Percentiles rank a stretch among this genome's conserved stretches.
Conservation (phyloP, 64 coral and sea anemone species). For the Stichodactyla helianthus region DNA sequence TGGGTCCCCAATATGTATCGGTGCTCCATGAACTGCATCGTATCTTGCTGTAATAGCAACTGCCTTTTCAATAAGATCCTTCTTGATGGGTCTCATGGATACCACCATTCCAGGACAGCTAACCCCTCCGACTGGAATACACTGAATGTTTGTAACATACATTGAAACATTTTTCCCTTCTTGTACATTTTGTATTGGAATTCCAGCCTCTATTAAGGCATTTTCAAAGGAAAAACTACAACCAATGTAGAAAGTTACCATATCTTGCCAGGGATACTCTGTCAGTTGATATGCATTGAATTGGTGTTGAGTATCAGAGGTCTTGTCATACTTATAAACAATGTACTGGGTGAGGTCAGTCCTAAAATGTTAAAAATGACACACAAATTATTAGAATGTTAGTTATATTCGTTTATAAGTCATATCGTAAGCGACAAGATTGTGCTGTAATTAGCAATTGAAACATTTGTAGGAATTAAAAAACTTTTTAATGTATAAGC, state of each 20-base stretch:
- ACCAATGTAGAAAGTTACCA: slow-evolving; percentile 77
- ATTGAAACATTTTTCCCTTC: slow-evolving; percentile 35
- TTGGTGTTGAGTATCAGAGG: background rate
- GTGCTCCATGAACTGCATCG: slow-evolving; percentile 54
- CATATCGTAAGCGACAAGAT: no score
- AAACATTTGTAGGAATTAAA: no score
- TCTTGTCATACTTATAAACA: background rate
- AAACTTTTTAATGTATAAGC: no score
- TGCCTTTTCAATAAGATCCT: slow-evolving; percentile 41
- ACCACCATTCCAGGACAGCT: slow-evolving; percentile 43
- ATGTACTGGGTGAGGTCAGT: slow-evolving; percentile 62
- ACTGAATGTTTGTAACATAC: slow-evolving; percentile 52
- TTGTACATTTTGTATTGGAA: slow-evolving; percentile 39
- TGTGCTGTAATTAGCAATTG: no score
- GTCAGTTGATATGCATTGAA: slow-evolving; percentile 25
- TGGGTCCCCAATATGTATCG: slow-evolving; percentile 67
- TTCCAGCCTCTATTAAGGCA: slow-evolving; percentile 45
- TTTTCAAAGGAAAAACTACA: slow-evolving; percentile 81
- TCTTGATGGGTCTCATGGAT: slow-evolving; percentile 50
- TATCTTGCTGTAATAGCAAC: slow-evolving; percentile 34
- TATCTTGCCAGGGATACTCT: slow-evolving; percentile 46
- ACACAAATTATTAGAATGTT: no score
- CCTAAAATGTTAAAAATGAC: no score
- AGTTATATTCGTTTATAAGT: no score
- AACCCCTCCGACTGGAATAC: slow-evolving; percentile 39